Base-by-base conservation (phyloP, 2,888 invertebrate genomes). In the Catonia carolina region DNA sequence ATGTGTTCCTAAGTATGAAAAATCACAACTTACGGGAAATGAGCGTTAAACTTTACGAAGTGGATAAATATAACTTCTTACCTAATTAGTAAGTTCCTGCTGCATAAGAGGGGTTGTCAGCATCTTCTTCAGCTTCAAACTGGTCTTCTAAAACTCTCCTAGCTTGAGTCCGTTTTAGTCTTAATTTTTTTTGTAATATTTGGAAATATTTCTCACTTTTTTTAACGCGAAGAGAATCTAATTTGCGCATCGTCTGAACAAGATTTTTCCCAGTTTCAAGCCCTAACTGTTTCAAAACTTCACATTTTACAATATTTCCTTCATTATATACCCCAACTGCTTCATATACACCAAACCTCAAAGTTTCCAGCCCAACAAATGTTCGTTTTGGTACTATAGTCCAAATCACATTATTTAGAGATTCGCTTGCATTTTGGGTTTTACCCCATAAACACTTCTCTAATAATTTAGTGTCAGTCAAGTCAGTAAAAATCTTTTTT, bases 401-500 rank as follows among this genome's bases (percentile, higher is more conserved):
- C 47, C 47, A 47, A 23, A 47, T 23, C 6, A 47, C 47, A 47
- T 23, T 23, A n/a, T 47, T 47, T 14, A 47, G 14, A 17, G 8
- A 15, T 17, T 47, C 22, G 12, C 22, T 47, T 10, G 53, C 37
- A 8, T 62, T 61, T n/a, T n/a, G n/a, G n/a, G n/a, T n/a, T n/a
- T n/a, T n/a, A 12, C 57, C 58, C n/a, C 56, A 55, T 27, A 61
- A 35, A 47, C 39, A 42, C 41, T 54, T 52, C 48, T 55, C 22
- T 27, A 63, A 47, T 20, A 61, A 47, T 27, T 56, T 51, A 14
- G 33, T 31, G 17, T 50, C 3, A 58, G 41, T 55, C 55, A 53
- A 58, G 17, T 59, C 59, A 14, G 57, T 33, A 57, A 47, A 61
- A 36, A 59, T 52, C n/a, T 56, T 58, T 52, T 42, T 53, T 15